A percentile compares a stretch with the other conserved stretches of the same genome.
These are phyloP conservation scores for Channallabes apus DNA, from an alignment of 2,797 vertebrate species.

Conservation along the genomic window DNA sequence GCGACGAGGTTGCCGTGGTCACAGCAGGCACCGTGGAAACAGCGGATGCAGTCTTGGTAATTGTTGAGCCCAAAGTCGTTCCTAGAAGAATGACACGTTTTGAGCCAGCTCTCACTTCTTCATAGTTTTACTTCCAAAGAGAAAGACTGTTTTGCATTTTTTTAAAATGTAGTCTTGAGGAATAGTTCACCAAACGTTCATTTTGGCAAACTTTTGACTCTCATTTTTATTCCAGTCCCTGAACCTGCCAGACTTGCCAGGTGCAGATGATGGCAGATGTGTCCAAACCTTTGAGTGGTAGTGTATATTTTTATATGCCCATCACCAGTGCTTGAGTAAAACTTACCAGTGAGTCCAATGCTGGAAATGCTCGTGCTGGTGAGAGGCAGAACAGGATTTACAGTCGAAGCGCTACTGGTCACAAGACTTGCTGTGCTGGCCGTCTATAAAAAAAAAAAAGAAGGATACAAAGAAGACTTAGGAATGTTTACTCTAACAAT, in stretches of 20 bases:
- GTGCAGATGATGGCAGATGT: too few relatives aligned
- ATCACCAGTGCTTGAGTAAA: background rate
- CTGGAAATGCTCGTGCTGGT: constrained; percentile 87
- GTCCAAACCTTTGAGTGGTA: too few relatives aligned
- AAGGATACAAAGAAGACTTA: background rate
- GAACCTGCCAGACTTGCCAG: too few relatives aligned
- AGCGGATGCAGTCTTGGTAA: constrained; percentile 88
- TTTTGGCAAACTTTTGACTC: too few relatives aligned
- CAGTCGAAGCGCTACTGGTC: constrained; percentile 92
- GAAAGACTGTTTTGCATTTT: too few relatives aligned
- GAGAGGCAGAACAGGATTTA: constrained; percentile 94
- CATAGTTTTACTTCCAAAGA: too few relatives aligned
- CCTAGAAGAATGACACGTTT: constrained; percentile 67
- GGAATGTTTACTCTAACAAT: background rate
- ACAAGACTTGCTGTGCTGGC: constrained; percentile 97
- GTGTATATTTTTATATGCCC: background rate
- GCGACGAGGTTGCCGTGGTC: constrained; percentile 81
- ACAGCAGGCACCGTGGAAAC: constrained; percentile 90
- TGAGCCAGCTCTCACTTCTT: too few relatives aligned
- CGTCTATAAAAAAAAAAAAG: constrained; percentile 73
- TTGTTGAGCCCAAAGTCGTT: constrained; percentile 79
- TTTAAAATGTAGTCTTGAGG: too few relatives aligned
- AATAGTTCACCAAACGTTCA: too few relatives aligned
- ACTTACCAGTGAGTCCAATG: constrained; percentile 87
- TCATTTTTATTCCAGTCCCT: too few relatives aligned